Evolutionary conservation across 1,140 invertebrate species (phyloP).

Genomic region (Heliconius congener): DNA sequence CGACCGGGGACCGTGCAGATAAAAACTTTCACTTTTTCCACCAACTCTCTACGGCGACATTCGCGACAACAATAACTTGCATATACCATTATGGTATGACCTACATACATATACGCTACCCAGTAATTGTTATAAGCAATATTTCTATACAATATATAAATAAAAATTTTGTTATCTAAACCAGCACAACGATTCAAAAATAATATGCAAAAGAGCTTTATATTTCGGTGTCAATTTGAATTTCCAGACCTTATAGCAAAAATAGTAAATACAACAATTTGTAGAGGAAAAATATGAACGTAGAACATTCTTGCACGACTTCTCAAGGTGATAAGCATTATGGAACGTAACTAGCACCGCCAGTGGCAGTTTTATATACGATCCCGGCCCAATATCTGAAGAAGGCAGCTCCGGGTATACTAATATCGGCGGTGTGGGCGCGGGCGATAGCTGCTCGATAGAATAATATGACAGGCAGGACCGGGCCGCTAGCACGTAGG

Average conservation of each 20-base stretch:
- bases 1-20: slow-evolving; percentile 64
- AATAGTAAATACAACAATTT: not conserved
- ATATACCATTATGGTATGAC: slow-evolving; percentile 22
- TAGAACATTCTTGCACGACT: slow-evolving; percentile 24
- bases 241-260: not conserved
- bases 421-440: slow-evolving; percentile 72
- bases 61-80: slow-evolving; percentile 45
- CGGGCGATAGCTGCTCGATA: slow-evolving; percentile 74
- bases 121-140: not conserved
- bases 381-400: slow-evolving; percentile 68
- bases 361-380: slow-evolving; percentile 73
- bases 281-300: not conserved
- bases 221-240: not conserved
- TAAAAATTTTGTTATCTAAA: not conserved
- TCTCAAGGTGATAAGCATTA: slow-evolving; percentile 59
- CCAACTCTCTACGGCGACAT: slow-evolving; percentile 66
- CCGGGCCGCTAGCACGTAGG: slow-evolving; percentile 70
- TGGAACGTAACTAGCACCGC: slow-evolving; percentile 43
- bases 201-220: not conserved
- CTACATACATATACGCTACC: slow-evolving; percentile 12
- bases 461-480: slow-evolving; percentile 75
- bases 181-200: not conserved
- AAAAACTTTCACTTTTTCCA: slow-evolving; percentile 78
- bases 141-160: too few species aligned
- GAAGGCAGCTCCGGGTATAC: slow-evolving; percentile 70